phyloP scores from a whole-genome alignment of 2,888 invertebrate genomes.

The Synergus japonicus region DNA sequence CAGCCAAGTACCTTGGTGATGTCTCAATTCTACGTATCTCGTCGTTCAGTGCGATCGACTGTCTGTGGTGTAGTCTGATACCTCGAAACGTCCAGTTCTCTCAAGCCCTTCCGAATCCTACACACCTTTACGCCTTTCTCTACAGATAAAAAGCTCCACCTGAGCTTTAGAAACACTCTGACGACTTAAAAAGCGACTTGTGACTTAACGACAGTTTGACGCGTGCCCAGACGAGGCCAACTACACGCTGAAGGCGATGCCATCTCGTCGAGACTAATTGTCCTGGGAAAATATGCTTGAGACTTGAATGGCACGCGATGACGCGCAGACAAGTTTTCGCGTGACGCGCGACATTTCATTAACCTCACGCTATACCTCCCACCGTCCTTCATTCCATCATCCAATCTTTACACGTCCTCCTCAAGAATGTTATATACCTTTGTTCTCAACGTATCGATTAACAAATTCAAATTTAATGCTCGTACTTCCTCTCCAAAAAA shows the following conservation, averaged over 20 bases:
- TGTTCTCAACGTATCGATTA: constrained; percentile 17
- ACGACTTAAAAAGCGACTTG: constrained; percentile 7
- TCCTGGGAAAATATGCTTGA: constrained; percentile 28
- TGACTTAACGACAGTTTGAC: constrained; percentile 22
- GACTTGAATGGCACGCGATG: constrained; percentile 27
- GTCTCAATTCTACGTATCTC: constrained; percentile 54
- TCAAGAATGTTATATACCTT: constrained; percentile 17
- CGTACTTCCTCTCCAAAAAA: constrained; percentile 45
- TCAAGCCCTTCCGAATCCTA: constrained; percentile 38
- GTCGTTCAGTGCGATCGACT: constrained; percentile 64
- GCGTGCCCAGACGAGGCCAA: constrained; percentile 14
- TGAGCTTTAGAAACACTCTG: neutral
- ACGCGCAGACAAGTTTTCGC: constrained; percentile 17
- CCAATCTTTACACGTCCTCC: constrained; percentile 42
- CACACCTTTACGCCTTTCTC: neutral
- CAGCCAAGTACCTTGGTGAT: constrained; percentile 61
- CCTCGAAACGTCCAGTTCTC: constrained; percentile 51
- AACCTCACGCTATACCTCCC: constrained; percentile 47
- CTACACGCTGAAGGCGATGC: neutral
- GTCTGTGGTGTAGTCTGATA: constrained; percentile 32
- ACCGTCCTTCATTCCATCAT: constrained; percentile 47
- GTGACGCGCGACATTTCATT: constrained; percentile 18
- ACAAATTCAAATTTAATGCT: constrained; percentile 42
- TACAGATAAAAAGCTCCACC: constrained; percentile 7
- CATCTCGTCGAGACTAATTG: constrained; percentile 7